Percentiles rank a stretch among this genome's conserved stretches.
phyloP scores from a whole-genome alignment of 2,797 vertebrate species.

The Telmatherina bonti region DNA sequence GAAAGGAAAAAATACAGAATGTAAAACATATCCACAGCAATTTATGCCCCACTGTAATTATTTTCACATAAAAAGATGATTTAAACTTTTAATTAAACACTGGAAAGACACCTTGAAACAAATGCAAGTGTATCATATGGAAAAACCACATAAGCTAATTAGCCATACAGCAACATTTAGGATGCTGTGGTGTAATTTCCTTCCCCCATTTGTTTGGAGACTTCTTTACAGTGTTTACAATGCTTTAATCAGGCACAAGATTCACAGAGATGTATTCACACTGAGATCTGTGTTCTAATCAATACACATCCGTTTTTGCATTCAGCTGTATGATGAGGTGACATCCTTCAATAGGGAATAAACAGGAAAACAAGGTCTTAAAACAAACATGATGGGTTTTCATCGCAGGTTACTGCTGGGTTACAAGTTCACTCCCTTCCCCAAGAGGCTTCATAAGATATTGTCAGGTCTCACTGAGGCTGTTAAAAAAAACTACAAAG shows the following conservation, averaged over 20 bases:
- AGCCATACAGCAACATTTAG: conserved; percentile 38
- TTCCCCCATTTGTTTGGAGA: conserved; percentile 63
- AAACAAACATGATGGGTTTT: conserved; percentile 46
- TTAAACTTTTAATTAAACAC: conserved; percentile 16
- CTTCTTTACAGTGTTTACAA: conserved; percentile 73
- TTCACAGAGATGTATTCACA: conserved; percentile 70
- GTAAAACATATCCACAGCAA: conserved; percentile 4
- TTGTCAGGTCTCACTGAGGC: conserved; percentile 39
- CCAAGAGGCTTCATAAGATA: conserved; percentile 28
- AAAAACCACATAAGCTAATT: conserved; percentile 45
- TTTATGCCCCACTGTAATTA: background rate
- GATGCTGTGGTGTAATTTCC: conserved; percentile 23
- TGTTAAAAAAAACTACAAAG: conserved; percentile 14
- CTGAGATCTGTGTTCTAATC: conserved; percentile 52
- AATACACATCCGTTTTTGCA: conserved; percentile 68
- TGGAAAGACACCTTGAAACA: conserved; percentile 15
- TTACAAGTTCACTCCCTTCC: conserved; percentile 45
- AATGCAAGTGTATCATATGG: background rate
- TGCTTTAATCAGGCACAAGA: conserved; percentile 71
- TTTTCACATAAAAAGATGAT: conserved; percentile 25
- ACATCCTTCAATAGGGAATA: conserved; percentile 33
- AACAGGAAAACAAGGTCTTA: conserved; percentile 42
- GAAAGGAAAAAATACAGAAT: conserved; percentile 18
- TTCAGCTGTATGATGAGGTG: conserved; percentile 44
- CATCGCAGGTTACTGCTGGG: conserved; percentile 38